Percentiles rank a stretch among this genome's conserved stretches.
Conservation (phyloP, 2,888 invertebrate genomes). For the Therioaphis trifolii region DNA sequence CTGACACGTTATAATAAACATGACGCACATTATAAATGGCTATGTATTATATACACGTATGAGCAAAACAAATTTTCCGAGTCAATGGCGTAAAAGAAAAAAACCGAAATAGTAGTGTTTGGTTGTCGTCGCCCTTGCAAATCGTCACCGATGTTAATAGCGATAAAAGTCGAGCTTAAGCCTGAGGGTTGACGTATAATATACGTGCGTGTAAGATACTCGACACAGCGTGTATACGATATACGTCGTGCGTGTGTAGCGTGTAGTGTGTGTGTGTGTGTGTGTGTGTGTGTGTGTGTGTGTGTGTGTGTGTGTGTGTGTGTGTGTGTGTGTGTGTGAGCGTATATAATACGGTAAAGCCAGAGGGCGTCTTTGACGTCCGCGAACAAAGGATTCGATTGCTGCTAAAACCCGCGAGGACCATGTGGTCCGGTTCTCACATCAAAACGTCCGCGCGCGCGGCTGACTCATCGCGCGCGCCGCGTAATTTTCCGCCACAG, state of each 20-base stretch:
- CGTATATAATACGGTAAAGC: constrained; percentile 59
- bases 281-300: constrained; percentile 5
- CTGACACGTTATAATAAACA: too few species aligned
- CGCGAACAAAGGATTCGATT: constrained; percentile 63
- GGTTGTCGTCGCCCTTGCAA: not conserved
- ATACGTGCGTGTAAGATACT: constrained; percentile 29
- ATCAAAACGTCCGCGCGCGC: constrained; percentile 54
- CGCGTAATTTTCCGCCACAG: not conserved
- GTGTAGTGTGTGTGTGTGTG: not conserved
- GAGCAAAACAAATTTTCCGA: constrained; percentile 30
- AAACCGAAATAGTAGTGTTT: not conserved
- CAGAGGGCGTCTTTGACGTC: constrained; percentile 62
- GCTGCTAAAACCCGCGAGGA: constrained; percentile 56
- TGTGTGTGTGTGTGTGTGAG: not conserved
- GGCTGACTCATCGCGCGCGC: constrained; percentile 55
- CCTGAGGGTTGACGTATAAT: constrained; percentile 33
- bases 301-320: too few species aligned
- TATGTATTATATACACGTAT: not conserved
- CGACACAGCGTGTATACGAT: not conserved
- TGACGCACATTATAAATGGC: too few species aligned
- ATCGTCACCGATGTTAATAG: constrained; percentile 17
- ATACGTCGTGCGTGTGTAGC: not conserved
- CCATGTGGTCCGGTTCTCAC: constrained; percentile 63
- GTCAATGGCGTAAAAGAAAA: constrained; percentile 8
- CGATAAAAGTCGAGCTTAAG: constrained; percentile 62